These are phyloP conservation scores for Pammene fasciana DNA, from an alignment of 2,888 invertebrate species.

Conservation along the genomic window DNA sequence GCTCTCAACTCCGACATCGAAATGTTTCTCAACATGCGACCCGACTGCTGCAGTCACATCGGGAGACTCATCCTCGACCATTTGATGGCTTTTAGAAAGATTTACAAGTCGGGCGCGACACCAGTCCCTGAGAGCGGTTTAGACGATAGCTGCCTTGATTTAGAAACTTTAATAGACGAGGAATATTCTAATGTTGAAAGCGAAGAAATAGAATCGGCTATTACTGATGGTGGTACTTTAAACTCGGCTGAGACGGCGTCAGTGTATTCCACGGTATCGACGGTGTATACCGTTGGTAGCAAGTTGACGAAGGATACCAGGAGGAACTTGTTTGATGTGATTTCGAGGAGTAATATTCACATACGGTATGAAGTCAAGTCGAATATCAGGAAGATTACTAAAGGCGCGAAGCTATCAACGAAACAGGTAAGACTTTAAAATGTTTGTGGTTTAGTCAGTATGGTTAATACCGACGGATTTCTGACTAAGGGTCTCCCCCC, in stretches of 20 bases:
- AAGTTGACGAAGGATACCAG: constrained; percentile 70
- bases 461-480: too few species aligned
- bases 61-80: constrained; percentile 82
- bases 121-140: constrained; percentile 62
- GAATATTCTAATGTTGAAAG: constrained; percentile 77
- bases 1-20: constrained; percentile 82
- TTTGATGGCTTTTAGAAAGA: constrained; percentile 79
- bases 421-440: constrained; percentile 68
- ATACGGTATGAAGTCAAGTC: constrained; percentile 71
- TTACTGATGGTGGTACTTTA: constrained; percentile 73
- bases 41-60: constrained; percentile 82
- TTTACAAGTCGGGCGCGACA: constrained; percentile 68
- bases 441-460: too few species aligned
- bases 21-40: constrained; percentile 83
- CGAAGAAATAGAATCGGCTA: constrained; percentile 69
- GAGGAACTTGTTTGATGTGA: constrained; percentile 75
- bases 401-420: constrained; percentile 75
- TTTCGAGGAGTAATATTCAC: constrained; percentile 71
- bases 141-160: constrained; percentile 71
- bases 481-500: too few species aligned
- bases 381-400: constrained; percentile 75
- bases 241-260: constrained; percentile 75
- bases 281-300: constrained; percentile 68
- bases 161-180: constrained; percentile 75
- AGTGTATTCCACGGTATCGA: constrained; percentile 69